Conservation (phyloP, 2,888 invertebrate genomes). For the Drymonia ruficornis region DNA sequence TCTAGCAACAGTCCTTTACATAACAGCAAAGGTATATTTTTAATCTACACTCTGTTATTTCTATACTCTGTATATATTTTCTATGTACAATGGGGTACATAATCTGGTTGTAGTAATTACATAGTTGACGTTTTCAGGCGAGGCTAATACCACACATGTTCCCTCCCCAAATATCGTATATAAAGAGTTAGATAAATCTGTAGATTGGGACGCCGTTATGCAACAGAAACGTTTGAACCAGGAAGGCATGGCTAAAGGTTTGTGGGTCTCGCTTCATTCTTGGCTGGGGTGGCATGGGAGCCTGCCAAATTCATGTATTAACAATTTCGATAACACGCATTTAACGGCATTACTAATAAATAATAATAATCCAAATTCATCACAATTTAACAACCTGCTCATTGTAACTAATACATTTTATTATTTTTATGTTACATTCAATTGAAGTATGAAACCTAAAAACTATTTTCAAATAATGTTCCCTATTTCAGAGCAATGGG, state of each 20-base stretch:
- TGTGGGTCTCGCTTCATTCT: conserved; percentile 67
- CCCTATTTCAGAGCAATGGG: conserved; percentile 68
- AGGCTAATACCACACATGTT: conserved; percentile 62
- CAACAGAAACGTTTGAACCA: conserved; percentile 63
- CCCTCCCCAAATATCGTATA: conserved; percentile 73
- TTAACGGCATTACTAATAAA: conserved; percentile 12
- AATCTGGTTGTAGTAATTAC: conserved; percentile 31
- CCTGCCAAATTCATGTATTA: conserved; percentile 12
- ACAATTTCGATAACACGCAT: conserved; percentile 10
- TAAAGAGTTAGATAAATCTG: conserved; percentile 81
- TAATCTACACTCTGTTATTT: not conserved
- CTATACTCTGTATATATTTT: conserved; percentile 4
- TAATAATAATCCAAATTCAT: conserved; percentile 1
- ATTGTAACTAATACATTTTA: conserved; percentile 3
- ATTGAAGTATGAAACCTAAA: not conserved
- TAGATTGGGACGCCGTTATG: conserved; percentile 78
- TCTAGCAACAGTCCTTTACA: conserved; percentile 62
- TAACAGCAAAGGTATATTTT: conserved; percentile 55
- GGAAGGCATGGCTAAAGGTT: conserved; percentile 76
- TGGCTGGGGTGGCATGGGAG: conserved; percentile 14
- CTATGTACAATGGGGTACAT: conserved; percentile 16
- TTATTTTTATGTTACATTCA: conserved; percentile 4
- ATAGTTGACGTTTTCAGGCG: conserved; percentile 76
- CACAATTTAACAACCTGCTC: not conserved
- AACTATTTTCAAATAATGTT: not conserved